phyloP scores from a whole-genome alignment of 1,140 invertebrate species.

The Vanessa tameamea region DNA sequence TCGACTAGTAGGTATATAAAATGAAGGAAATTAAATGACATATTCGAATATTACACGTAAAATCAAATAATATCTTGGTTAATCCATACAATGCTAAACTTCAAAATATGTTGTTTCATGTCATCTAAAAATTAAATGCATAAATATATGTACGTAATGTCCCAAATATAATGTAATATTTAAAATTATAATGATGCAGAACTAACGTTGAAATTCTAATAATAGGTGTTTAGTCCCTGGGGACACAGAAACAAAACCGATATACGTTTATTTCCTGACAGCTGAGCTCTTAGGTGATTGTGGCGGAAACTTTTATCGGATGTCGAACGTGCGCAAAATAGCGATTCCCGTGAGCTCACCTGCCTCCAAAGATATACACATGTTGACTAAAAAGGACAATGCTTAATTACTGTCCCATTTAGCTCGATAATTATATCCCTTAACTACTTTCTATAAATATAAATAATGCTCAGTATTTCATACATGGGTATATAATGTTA shows the following conservation, averaged over 20 bases:
- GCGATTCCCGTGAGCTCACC: conserved; percentile 74
- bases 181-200: not conserved
- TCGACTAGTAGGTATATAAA: no score
- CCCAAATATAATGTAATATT: not conserved
- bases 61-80: no score
- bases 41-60: no score
- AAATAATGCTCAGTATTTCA: not conserved
- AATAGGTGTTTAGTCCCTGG: conserved; percentile 36
- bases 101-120: no score
- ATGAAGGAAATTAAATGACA: no score
- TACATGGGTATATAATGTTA: no score
- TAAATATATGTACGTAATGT: not conserved
- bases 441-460: not conserved
- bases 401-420: conserved; percentile 2
- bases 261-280: conserved; percentile 80
- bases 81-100: no score
- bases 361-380: conserved; percentile 32
- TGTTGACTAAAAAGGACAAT: conserved; percentile 7
- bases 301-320: conserved; percentile 81
- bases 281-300: conserved; percentile 81
- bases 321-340: conserved; percentile 79
- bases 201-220: not conserved
- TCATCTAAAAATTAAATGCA: no score
- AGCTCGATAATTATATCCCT: not conserved
- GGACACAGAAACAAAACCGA: conserved; percentile 78